Conservation (phyloP, 1,140 invertebrate genomes). For the Centruroides vittatus region DNA sequence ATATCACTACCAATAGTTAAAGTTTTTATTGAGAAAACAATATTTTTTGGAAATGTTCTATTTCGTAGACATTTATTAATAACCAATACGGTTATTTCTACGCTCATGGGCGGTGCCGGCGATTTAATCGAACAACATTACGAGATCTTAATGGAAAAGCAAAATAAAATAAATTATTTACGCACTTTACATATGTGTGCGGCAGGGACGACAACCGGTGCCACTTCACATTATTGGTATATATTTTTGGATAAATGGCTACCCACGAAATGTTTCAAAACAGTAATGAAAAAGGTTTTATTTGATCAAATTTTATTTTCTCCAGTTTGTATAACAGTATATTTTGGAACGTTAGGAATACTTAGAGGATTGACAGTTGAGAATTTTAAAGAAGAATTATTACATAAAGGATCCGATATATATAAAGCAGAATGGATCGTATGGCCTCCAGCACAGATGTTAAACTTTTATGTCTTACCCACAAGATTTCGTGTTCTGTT, state of each 20-base stretch:
- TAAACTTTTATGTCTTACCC: slow-evolving; percentile 80
- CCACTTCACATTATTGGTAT: slow-evolving; percentile 40
- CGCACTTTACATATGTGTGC: slow-evolving; percentile 63
- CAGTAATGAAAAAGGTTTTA: slow-evolving; percentile 67
- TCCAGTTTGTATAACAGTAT: slow-evolving; percentile 62
- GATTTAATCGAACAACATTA: slow-evolving; percentile 73
- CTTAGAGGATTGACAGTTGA: slow-evolving; percentile 44
- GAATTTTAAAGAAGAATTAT: slow-evolving; percentile 23
- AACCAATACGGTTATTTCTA: slow-evolving; percentile 72
- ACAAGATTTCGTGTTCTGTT: slow-evolving; percentile 71
- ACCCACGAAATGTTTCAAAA: slow-evolving; percentile 47
- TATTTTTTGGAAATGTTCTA: not conserved
- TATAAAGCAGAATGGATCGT: slow-evolving; percentile 66
- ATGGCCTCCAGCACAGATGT: slow-evolving; percentile 62
- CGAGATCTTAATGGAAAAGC: slow-evolving; percentile 43
- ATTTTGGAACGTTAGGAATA: slow-evolving; percentile 60
- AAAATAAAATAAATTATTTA: slow-evolving; percentile 42
- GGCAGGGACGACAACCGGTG: slow-evolving; percentile 59
- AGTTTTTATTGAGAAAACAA: no score
- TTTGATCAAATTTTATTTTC: slow-evolving; percentile 79
- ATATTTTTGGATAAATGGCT: slow-evolving; percentile 49
- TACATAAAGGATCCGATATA: slow-evolving; percentile 56
- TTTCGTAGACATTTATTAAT: slow-evolving; percentile 44
- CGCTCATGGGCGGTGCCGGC: slow-evolving; percentile 55
- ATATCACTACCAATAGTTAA: no score